Evolutionary conservation across 2,888 invertebrate species (phyloP), one percentile per base, ranked within the genome.

Genomic region (Ganaspis brasiliensis): DNA sequence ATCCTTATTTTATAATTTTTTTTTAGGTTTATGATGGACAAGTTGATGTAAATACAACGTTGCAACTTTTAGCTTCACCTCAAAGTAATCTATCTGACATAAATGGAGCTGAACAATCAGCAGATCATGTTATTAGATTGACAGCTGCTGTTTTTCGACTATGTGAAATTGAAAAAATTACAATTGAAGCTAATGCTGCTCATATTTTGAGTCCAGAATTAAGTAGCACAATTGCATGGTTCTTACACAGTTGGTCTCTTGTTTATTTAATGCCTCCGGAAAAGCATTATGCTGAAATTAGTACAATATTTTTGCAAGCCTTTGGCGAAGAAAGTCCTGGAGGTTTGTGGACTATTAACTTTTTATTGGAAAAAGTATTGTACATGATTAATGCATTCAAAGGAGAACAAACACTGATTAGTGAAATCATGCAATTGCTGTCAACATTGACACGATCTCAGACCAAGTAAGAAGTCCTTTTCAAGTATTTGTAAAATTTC

Each of bases 141-240:
- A 93, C 96, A 57, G 94, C 95, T 4, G 94, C 95, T 82, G 93
- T 97, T 6, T 93, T 97, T 77, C 94, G 95, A 61, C 92, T 97
- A 72, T 95, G 96, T 89, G 94, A 95, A 72, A 94, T 96, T 84
- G 96, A 97, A 89, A 95, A 94, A 81, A 94, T 95, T 1, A 95
- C 96, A 0, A 92, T 95, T 24, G 94, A 95, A 77, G 95, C 95
- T 0, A 95, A 95, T 76, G 92, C 96, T 78, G 92, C 93, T 0
- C 93, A 93, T 80, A 92, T 94, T 80, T 93, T 97, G 84, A 97
- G 97, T 89, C 97, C 97, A 0, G 96, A 97, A 90, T 94, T 97
- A 1, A 95, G 95, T 1, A 94, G 95, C 57, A 95, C 95, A 0
- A 92, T 95, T 61, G 95, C 96, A 83, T 97, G 97, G 96, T 95